A percentile compares a stretch with the other conserved stretches of the same genome.
phyloP scores from a whole-genome alignment of 2,888 invertebrate genomes.

The Pristionchus entomophagus region DNA sequence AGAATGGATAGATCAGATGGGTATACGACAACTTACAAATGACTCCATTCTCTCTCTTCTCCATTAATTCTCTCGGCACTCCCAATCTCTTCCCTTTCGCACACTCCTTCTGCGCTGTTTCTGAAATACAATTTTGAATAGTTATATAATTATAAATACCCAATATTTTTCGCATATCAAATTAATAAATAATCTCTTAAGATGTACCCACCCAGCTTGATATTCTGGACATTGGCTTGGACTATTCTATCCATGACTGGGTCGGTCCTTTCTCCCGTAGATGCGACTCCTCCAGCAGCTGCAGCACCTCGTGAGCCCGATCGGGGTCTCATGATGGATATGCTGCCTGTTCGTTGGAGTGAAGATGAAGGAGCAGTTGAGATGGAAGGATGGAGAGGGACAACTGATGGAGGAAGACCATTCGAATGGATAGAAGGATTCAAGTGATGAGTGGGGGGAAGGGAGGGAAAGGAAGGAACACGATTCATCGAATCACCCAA shows the following conservation, averaged over 20 bases:
- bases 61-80: not conserved
- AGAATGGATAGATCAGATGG: not conserved
- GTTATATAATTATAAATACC: not conserved
- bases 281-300: not conserved
- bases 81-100: conserved; percentile 37
- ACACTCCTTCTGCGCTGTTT: conserved; percentile 10
- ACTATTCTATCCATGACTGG: not conserved
- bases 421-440: too few relatives aligned
- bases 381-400: not conserved
- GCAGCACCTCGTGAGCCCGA: not conserved
- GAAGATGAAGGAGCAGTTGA: not conserved
- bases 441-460: too few relatives aligned
- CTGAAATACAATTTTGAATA: not conserved
- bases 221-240: conserved; percentile 17
- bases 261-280: not conserved
- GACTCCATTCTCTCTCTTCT: conserved; percentile 15
- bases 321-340: not conserved
- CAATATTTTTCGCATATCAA: not conserved
- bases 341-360: not conserved
- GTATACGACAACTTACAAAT: not conserved
- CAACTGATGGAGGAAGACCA: too few relatives aligned
- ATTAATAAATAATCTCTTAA: not conserved
- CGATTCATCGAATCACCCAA: too few relatives aligned
- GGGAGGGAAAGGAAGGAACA: too few relatives aligned
- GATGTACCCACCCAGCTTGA: conserved; percentile 5